Evolutionary conservation across 2,113 vertebrate genomes (phyloP), one percentile per base, ranked within the genome.

Genomic region (Protomyctophum bolini): DNA sequence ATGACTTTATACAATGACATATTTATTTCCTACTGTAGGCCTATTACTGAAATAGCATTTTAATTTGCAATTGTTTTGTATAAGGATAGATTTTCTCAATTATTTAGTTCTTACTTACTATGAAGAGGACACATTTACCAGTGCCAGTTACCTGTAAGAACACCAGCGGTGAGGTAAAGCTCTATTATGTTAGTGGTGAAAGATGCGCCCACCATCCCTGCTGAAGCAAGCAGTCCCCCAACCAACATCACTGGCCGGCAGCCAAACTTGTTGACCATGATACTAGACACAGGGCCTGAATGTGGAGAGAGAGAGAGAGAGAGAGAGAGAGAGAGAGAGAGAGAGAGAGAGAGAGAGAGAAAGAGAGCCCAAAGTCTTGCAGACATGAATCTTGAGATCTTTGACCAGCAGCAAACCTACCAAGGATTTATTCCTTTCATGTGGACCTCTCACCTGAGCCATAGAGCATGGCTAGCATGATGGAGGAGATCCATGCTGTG

Each of bases 191-290:
- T 97, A 2, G 89, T 94, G 75, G 96, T 91, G 75, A 96, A 96
- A 10, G 96, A 97, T 0, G 95, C 96, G 6, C 94, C 80, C 63
- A 98, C 91, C 97, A 99, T 99, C 21, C 97, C 97, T 75, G 93
- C n/a, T 0, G 97, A 96, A 0, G 97, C 97, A 58, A 98, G 94
- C 52, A 98, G 90, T 12, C 97, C 97, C 0, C 97, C 97, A 28
- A 95, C 93, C 83, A 99, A 93, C 97, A 99, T 99, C 72, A 99
- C 97, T 0, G 97, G 97, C 3, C 97, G 96, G 64, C 97, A 99
- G 47, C 97, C 97, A 4, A 96, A 98, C 60, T 92, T 93, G 85
- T 99, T 99, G 71, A 99, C 97, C 41, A 97, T 89, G 4, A 98
- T 82, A 0, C 95, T 98, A 70, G 96, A 98, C 14, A 98, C 76